A percentile compares a stretch with the other conserved stretches of the same genome.
phyloP scores from a whole-genome alignment of 2,113 vertebrate genomes.

The Vulpes ferrilata region DNA sequence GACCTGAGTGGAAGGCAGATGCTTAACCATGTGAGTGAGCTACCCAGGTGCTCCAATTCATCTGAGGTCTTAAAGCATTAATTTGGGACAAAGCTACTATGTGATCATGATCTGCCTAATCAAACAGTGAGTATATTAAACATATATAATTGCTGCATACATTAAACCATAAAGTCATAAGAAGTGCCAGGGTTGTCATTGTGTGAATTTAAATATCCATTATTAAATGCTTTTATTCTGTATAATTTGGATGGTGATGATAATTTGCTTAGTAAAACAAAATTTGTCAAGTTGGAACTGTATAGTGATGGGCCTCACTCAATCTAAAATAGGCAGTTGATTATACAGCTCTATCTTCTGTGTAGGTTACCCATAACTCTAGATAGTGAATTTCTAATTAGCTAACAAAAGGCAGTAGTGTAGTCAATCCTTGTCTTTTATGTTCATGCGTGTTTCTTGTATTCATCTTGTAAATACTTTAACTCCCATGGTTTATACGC shows the following conservation, averaged over 20 bases:
- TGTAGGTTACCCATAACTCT: not conserved
- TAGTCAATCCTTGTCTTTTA: not conserved
- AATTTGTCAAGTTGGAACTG: not conserved
- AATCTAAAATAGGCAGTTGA: not conserved
- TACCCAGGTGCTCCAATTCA: not conserved
- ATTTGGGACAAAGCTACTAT: not conserved
- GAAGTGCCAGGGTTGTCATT: not conserved
- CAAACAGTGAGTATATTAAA: not conserved
- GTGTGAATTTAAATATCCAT: conserved; percentile 37
- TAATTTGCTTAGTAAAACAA: conserved; percentile 44
- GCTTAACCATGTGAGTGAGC: not conserved
- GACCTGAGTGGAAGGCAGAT: not conserved
- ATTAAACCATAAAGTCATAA: not conserved
- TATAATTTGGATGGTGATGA: not conserved
- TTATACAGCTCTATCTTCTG: not conserved
- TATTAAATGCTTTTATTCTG: not conserved
- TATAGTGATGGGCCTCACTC: not conserved
- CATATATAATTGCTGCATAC: not conserved
- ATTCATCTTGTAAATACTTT: conserved; percentile 62
- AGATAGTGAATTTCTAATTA: conserved; percentile 47
- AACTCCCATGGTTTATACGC: conserved; percentile 50
- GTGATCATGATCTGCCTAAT: not conserved
- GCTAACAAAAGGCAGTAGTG: conserved; percentile 3
- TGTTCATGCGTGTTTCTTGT: conserved; percentile 46
- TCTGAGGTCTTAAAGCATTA: conserved; percentile 28